Conservation (phyloP, 2,113 vertebrate genomes). For the Rhynchomys soricoides region DNA sequence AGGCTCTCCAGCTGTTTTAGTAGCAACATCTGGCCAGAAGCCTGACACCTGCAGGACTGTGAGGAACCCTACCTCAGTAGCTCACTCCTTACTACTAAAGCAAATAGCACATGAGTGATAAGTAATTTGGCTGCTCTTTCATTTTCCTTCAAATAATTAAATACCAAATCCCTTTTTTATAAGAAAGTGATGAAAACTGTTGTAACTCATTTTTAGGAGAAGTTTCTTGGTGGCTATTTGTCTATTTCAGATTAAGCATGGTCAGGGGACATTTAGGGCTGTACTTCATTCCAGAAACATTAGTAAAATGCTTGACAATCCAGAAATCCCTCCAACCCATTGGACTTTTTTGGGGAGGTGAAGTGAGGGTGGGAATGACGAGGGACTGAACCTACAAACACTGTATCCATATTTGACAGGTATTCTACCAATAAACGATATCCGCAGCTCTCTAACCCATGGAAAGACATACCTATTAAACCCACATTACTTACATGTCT, state of each 20-base stretch:
- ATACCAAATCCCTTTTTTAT: constrained; percentile 66
- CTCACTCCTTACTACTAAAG: constrained; percentile 60
- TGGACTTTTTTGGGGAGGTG: not conserved
- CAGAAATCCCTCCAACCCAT: constrained; percentile 46
- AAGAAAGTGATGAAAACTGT: constrained; percentile 62
- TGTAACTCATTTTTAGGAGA: constrained; percentile 53
- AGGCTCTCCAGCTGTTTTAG: constrained; percentile 22
- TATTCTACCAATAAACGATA: too few relatives aligned
- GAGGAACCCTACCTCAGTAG: constrained; percentile 7
- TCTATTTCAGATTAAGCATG: constrained; percentile 30
- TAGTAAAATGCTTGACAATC: constrained; percentile 44
- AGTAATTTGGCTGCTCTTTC: constrained; percentile 62
- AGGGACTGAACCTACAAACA: not conserved
- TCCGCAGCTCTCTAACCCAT: not conserved
- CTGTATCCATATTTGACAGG: not conserved
- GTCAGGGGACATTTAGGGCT: constrained; percentile 40
- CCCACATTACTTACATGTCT: not conserved
- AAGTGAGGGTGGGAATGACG: too few relatives aligned
- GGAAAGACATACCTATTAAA: constrained; percentile 43
- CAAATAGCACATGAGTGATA: constrained; percentile 62
- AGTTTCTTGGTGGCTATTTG: constrained; percentile 21
- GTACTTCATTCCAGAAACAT: constrained; percentile 44
- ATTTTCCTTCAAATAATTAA: constrained; percentile 68
- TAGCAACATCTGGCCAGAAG: constrained; percentile 40
- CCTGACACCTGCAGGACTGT: constrained; percentile 56